Evolutionary conservation across 2,113 vertebrate genomes (phyloP).

Genomic region (Oryzias curvinotus): DNA sequence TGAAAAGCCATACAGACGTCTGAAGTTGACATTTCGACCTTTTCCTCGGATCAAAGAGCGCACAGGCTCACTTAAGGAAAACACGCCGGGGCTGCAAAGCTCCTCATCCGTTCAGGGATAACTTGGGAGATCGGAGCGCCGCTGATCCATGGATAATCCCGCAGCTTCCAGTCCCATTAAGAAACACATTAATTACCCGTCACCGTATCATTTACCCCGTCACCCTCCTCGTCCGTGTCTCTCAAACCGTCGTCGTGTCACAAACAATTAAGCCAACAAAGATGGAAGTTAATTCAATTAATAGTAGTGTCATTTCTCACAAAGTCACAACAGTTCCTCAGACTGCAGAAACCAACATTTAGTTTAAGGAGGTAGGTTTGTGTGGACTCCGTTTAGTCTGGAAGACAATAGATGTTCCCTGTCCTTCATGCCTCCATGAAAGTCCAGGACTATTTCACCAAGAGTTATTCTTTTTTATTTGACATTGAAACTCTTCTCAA

Average conservation of each 20-base stretch:
- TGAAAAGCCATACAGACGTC: constrained; percentile 15
- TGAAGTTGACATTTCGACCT: constrained; percentile 6
- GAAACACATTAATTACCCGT: constrained; percentile 74
- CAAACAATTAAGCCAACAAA: constrained; percentile 76
- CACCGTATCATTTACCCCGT: constrained; percentile 58
- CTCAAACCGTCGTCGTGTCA: constrained; percentile 68
- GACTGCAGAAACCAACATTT: constrained; percentile 11
- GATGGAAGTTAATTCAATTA: constrained; percentile 75
- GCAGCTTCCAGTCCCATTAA: constrained; percentile 69
- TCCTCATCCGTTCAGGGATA: constrained; percentile 8
- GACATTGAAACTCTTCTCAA: no score
- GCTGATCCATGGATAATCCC: constrained; percentile 37
- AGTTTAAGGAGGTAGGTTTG: no score
- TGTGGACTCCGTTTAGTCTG: no score
- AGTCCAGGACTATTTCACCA: no score
- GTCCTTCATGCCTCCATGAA: no score
- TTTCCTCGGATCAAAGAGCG: neutral
- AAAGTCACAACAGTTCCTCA: constrained; percentile 58
- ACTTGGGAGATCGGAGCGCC: constrained; percentile 16
- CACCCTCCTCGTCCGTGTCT: constrained; percentile 47
- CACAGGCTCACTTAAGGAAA: neutral
- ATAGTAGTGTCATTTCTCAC: constrained; percentile 63
- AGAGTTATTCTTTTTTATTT: no score
- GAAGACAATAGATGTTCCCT: no score
- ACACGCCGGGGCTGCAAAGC: neutral